These are phyloP conservation scores for Drosophila macrospina DNA, from an alignment of 2,888 invertebrate genomes.

Conservation along the genomic window DNA sequence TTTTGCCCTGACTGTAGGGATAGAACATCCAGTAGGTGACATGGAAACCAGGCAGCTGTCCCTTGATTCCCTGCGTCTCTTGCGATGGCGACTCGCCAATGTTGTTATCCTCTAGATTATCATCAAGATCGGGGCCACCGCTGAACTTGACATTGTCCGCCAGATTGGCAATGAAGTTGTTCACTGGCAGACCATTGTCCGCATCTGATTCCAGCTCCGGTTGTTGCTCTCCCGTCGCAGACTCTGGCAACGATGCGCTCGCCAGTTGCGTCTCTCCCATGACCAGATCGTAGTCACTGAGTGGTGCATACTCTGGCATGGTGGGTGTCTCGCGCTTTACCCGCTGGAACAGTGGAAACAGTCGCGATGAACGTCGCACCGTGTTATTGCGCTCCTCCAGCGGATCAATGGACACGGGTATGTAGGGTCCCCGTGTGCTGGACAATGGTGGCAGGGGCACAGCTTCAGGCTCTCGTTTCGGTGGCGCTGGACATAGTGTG, in stretches of 20 bases:
- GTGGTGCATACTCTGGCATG: conserved; percentile 38
- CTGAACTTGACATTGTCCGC: conserved; percentile 84
- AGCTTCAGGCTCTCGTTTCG: conserved; percentile 20
- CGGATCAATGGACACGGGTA: conserved; percentile 83
- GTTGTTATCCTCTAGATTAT: conserved; percentile 74
- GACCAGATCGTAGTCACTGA: conserved; percentile 53
- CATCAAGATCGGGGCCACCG: conserved; percentile 67
- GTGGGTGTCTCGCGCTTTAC: conserved; percentile 60
- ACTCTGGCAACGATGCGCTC: conserved; percentile 15
- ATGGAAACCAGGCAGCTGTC: conserved; percentile 86
- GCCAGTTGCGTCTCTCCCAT: conserved; percentile 57
- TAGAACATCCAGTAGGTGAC: conserved; percentile 90
- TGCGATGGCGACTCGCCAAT: conserved; percentile 50
- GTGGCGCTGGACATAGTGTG: conserved; percentile 84
- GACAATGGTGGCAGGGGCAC: conserved; percentile 15
- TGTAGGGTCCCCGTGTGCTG: conserved; percentile 81
- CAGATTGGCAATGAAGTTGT: conserved; percentile 84
- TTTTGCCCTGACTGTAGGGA: conserved; percentile 88
- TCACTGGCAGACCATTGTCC: conserved; percentile 70
- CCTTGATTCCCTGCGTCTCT: conserved; percentile 44
- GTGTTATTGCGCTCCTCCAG: conserved; percentile 74
- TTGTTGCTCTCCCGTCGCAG: conserved; percentile 1
- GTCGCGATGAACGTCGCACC: conserved; percentile 79
- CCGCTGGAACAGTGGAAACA: conserved; percentile 81
- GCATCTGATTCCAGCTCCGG: conserved; percentile 37